phyloP scores from a whole-genome alignment of 2,113 vertebrate genomes.

The Apistogramma diplotaenia region DNA sequence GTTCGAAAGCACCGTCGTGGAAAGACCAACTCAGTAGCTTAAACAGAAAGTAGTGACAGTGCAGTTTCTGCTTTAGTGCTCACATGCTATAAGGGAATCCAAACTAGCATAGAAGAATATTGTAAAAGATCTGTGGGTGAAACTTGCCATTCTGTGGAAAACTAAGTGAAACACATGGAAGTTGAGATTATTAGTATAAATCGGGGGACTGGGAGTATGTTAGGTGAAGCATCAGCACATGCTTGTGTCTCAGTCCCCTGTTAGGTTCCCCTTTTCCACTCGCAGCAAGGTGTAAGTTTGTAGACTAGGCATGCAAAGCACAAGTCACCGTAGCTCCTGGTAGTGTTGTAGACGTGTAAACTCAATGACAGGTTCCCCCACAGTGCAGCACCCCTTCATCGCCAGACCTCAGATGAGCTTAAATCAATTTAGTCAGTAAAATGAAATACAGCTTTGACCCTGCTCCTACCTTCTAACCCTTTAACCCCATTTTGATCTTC shows the following conservation, averaged over 20 bases:
- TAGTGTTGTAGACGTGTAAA: not conserved
- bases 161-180: not conserved
- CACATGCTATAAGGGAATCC: not conserved
- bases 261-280: not conserved
- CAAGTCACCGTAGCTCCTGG: not conserved
- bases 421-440: not conserved
- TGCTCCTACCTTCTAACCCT: not conserved
- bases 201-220: slow-evolving; percentile 47
- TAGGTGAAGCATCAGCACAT: slow-evolving; percentile 63
- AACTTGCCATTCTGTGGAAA: not conserved
- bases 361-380: not conserved
- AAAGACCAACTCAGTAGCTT: slow-evolving; percentile 46
- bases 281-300: not conserved
- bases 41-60: not conserved
- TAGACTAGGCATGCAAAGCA: slow-evolving; percentile 41
- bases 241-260: slow-evolving; percentile 61
- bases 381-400: not conserved
- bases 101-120: not conserved
- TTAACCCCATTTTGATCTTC: slow-evolving; percentile 15
- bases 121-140: not conserved
- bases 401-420: not conserved
- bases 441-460: not conserved
- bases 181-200: slow-evolving; percentile 11
- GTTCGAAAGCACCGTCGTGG: slow-evolving; percentile 84
- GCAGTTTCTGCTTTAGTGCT: slow-evolving; percentile 5